These are phyloP conservation scores for Drosophila tani DNA, from an alignment of 1,140 invertebrate genomes.

Conservation along the genomic window DNA sequence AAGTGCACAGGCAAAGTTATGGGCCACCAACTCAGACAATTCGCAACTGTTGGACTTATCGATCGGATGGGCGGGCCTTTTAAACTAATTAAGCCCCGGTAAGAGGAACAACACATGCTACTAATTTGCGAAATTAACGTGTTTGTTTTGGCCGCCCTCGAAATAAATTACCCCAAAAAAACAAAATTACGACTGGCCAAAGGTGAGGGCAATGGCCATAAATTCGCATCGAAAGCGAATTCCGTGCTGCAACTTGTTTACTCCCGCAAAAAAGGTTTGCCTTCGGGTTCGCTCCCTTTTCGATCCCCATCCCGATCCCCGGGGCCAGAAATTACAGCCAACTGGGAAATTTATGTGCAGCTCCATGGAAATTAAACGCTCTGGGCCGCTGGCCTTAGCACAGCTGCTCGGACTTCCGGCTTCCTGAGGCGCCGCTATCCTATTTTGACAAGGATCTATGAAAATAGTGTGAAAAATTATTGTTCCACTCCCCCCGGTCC, in stretches of 20 bases:
- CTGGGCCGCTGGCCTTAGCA: constrained; percentile 22
- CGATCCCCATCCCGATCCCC: neutral
- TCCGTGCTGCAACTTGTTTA: constrained; percentile 73
- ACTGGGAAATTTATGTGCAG: constrained; percentile 68
- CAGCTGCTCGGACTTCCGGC: constrained; percentile 60
- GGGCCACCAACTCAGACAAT: constrained; percentile 45
- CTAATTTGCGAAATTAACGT: constrained; percentile 77
- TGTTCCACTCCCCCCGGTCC: constrained; percentile 6
- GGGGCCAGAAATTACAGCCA: constrained; percentile 57
- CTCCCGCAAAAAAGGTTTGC: constrained; percentile 34
- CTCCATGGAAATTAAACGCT: constrained; percentile 71
- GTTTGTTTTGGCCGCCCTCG: constrained; percentile 66
- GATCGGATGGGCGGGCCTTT: constrained; percentile 62
- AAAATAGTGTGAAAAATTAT: constrained; percentile 76
- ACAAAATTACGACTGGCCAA: constrained; percentile 35
- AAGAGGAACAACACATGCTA: constrained; percentile 66
- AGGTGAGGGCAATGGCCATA: constrained; percentile 65
- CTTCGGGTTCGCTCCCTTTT: constrained; percentile 16
- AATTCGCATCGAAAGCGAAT: constrained; percentile 68
- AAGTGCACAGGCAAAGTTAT: constrained; percentile 64
- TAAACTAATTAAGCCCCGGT: constrained; percentile 74
- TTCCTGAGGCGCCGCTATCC: constrained; percentile 34
- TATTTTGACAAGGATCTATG: constrained; percentile 51
- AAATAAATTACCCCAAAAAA: constrained; percentile 66
- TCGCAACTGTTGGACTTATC: constrained; percentile 78